Percentiles rank a stretch among this genome's conserved stretches.
phyloP scores from a whole-genome alignment of 2,888 invertebrate species.

The Orchestes rusci region DNA sequence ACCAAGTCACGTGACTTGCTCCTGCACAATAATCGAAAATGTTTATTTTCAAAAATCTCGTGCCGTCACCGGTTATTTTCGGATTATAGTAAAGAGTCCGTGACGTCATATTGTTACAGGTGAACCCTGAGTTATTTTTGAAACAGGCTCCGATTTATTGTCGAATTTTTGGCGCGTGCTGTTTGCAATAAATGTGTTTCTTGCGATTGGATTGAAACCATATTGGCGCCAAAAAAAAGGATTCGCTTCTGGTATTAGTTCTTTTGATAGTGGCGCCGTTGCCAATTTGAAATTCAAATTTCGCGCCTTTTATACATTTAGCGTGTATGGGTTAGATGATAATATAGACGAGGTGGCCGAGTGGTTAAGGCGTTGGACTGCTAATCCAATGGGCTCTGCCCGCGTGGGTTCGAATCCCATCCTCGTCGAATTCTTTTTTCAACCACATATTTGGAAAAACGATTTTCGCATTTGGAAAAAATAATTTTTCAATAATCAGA shows the following conservation, averaged over 20 bases:
- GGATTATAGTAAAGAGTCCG: constrained; percentile 14
- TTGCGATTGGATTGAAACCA: not conserved
- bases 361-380: constrained; percentile 61
- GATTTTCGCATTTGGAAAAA: no score
- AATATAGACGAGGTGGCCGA: constrained; percentile 56
- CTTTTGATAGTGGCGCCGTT: no score
- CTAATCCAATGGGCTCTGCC: constrained; percentile 57
- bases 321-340: no score
- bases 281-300: no score
- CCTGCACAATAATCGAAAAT: no score
- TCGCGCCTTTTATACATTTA: no score
- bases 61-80: constrained; percentile 23
- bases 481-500: no score
- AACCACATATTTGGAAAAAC: no score
- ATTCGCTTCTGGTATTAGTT: no score
- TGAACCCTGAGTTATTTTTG: constrained; percentile 17
- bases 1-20: no score
- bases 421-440: constrained; percentile 39
- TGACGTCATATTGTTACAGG: constrained; percentile 24
- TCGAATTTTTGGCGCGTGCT: not conserved
- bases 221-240: no score
- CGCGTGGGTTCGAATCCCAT: constrained; percentile 58
- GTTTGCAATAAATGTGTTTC: not conserved
- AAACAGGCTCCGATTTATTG: not conserved
- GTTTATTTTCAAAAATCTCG: constrained; percentile 14